A percentile compares a stretch with the other conserved stretches of the same genome.
Conservation (phyloP, 2,113 vertebrate species). For the Tympanuchus pallidicinctus region DNA sequence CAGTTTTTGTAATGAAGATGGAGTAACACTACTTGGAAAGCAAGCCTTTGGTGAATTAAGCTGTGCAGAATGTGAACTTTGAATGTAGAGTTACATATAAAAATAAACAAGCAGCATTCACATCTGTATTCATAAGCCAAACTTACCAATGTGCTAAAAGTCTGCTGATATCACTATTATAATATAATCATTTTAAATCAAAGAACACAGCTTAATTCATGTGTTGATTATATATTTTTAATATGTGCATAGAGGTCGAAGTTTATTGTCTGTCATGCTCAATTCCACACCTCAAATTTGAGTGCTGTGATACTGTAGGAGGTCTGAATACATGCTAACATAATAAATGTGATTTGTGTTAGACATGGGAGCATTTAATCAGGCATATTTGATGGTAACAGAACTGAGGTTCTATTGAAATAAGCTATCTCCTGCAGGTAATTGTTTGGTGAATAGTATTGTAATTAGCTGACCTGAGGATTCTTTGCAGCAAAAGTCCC, state of each 20-base stretch:
- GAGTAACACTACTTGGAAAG: background rate
- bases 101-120: background rate
- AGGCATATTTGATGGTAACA: background rate
- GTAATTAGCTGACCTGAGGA: slow-evolving; percentile 10
- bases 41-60: background rate
- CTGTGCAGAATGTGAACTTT: background rate
- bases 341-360: background rate
- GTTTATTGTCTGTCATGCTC: background rate
- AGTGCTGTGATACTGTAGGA: background rate
- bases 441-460: background rate
- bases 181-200: background rate
- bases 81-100: background rate
- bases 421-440: slow-evolving; percentile 12
- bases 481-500: background rate
- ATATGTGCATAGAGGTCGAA: background rate
- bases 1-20: background rate
- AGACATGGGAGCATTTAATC: background rate
- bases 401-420: slow-evolving; percentile 12
- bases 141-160: background rate
- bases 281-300: background rate
- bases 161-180: background rate
- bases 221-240: background rate
- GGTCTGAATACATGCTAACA: background rate
- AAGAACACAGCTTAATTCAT: background rate
- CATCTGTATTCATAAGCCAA: background rate